A percentile compares a stretch with the other conserved stretches of the same genome.
Conservation (phyloP, 2,888 invertebrate genomes). For the Spodoptera exigua region DNA sequence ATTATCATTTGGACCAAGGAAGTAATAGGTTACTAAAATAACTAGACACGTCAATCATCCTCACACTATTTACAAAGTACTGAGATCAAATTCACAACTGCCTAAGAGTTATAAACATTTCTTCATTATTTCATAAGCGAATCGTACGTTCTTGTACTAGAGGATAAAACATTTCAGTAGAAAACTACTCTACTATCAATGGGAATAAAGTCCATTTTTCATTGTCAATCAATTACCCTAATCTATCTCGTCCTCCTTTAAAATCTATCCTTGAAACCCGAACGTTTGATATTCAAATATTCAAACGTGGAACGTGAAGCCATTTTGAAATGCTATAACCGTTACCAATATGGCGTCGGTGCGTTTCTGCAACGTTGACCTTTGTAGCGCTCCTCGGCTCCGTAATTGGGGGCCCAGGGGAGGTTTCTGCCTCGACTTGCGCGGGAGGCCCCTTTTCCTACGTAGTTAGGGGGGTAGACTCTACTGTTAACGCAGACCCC, state of each 20-base stretch:
- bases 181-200: no score
- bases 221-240: no score
- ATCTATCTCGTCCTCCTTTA: not conserved
- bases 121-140: conserved; percentile 22
- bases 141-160: conserved; percentile 35
- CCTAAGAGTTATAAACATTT: conserved; percentile 30
- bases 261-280: conserved; percentile 35
- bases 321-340: conserved; percentile 30
- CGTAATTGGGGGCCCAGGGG: conserved; percentile 80
- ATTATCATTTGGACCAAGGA: conserved; percentile 35
- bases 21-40: conserved; percentile 24
- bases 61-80: conserved; percentile 54
- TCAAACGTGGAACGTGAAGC: conserved; percentile 51
- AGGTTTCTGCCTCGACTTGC: conserved; percentile 76
- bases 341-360: conserved; percentile 82
- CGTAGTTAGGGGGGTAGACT: conserved; percentile 68
- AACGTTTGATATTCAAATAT: conserved; percentile 43
- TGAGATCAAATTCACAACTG: conserved; percentile 57
- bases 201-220: not conserved
- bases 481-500: conserved; percentile 75
- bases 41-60: conserved; percentile 27
- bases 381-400: conserved; percentile 79
- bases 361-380: conserved; percentile 80
- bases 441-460: conserved; percentile 71
- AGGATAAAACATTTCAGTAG: not conserved